Conservation (phyloP, 2,797 vertebrate genomes). For the Carapus acus region DNA sequence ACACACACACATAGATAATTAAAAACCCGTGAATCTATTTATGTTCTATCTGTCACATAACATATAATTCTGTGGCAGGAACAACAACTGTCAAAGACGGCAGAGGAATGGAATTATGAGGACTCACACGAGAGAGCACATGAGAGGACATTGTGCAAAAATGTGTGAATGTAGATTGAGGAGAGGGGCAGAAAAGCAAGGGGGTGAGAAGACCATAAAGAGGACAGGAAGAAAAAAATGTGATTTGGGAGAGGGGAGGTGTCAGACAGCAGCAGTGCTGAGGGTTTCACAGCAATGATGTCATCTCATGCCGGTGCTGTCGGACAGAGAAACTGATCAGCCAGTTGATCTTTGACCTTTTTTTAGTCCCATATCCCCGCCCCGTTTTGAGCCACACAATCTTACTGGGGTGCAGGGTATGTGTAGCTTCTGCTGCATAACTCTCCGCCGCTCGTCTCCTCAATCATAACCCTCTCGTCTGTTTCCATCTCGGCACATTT, state of each 20-base stretch:
- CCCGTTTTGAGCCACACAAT: slow-evolving; percentile 25
- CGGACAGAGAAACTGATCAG: slow-evolving; percentile 52
- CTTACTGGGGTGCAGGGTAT: slow-evolving; percentile 36
- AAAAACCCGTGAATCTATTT: slow-evolving; percentile 46
- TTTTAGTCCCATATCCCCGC: slow-evolving; percentile 51
- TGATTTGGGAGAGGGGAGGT: slow-evolving; percentile 10
- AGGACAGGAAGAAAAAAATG: slow-evolving; percentile 15
- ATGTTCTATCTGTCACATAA: slow-evolving; percentile 40
- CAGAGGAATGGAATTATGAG: slow-evolving; percentile 11
- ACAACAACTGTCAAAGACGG: slow-evolving; percentile 16
- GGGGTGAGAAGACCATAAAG: slow-evolving; percentile 8
- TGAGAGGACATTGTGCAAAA: slow-evolving; percentile 20
- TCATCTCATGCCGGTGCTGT: slow-evolving; percentile 56
- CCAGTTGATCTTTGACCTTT: slow-evolving; percentile 62
- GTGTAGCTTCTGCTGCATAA: slow-evolving; percentile 29
- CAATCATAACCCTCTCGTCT: slow-evolving; percentile 40
- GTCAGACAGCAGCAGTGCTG: slow-evolving; percentile 33
- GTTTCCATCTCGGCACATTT: slow-evolving; percentile 31
- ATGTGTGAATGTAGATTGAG: slow-evolving; percentile 5
- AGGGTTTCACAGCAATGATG: slow-evolving; percentile 62
- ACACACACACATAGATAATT: slow-evolving; percentile 43
- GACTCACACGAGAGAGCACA: slow-evolving; percentile 12
- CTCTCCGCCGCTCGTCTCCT: slow-evolving; percentile 9
- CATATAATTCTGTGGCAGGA: slow-evolving; percentile 43
- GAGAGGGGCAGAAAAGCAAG: slow-evolving; percentile 14